Percentiles rank a stretch among this genome's conserved stretches.
These are phyloP conservation scores for Neosilurus mollespiculum DNA, from an alignment of 2,797 vertebrate genomes.

Conservation along the genomic window DNA sequence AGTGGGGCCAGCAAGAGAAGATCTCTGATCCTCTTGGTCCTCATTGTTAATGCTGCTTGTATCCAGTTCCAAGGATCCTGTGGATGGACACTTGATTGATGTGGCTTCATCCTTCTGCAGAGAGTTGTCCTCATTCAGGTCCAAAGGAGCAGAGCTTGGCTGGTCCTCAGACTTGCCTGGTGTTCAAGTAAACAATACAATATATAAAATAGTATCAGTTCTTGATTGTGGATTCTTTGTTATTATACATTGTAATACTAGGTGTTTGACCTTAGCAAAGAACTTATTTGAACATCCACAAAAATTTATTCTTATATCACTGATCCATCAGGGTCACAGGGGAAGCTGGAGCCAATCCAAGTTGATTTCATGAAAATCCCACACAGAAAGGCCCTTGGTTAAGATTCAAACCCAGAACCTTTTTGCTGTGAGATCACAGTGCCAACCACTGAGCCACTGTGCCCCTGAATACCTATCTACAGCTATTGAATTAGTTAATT, in stretches of 20 bases:
- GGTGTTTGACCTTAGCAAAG: not conserved
- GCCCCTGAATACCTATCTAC: too few species aligned
- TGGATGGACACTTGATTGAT: constrained; percentile 23
- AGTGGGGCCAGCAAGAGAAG: constrained; percentile 49
- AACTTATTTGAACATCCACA: not conserved
- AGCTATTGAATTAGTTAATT: too few species aligned
- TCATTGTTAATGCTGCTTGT: constrained; percentile 58
- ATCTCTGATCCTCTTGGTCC: constrained; percentile 53
- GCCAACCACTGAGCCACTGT: too few species aligned
- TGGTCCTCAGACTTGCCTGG: constrained; percentile 47
- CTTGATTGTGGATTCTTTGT: not conserved
- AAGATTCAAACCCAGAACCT: too few species aligned
- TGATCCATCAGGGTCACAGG: too few species aligned
- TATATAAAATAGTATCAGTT: constrained; percentile 23
- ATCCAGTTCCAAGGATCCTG: constrained; percentile 56
- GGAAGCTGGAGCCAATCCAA: too few species aligned
- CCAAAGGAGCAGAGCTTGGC: constrained; percentile 27
- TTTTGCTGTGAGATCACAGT: too few species aligned
- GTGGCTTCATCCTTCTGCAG: constrained; percentile 45
- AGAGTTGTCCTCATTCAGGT: constrained; percentile 33
- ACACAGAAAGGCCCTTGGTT: too few species aligned
- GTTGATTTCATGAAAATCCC: too few species aligned
- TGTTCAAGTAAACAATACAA: constrained; percentile 9
- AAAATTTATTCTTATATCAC: too few species aligned
- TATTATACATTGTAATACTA: not conserved